Conservation (phyloP, 2,888 invertebrate species). For the Melipona beecheii region DNA sequence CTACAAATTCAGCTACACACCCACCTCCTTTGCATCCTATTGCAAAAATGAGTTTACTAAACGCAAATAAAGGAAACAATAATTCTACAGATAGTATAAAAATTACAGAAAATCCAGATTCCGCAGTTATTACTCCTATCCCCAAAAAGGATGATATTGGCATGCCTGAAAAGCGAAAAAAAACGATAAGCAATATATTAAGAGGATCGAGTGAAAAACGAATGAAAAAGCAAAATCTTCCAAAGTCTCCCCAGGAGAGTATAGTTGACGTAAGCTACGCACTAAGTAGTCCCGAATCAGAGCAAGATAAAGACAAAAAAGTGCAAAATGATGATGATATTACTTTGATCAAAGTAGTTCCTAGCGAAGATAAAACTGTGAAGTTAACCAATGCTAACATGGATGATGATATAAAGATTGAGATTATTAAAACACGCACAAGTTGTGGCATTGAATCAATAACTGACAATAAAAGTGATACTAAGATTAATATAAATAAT, state of each 20-base stretch:
- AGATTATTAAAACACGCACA: conserved; percentile 79
- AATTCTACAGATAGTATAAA: conserved; percentile 80
- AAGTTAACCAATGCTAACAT: conserved; percentile 66
- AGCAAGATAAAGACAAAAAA: conserved; percentile 81
- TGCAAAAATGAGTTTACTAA: conserved; percentile 80
- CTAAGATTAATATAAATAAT: conserved; percentile 62
- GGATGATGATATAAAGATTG: conserved; percentile 83
- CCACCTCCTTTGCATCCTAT: conserved; percentile 83
- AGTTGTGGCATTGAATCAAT: conserved; percentile 63
- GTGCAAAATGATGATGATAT: conserved; percentile 82
- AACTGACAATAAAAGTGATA: conserved; percentile 70
- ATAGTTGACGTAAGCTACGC: conserved; percentile 77
- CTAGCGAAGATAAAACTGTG: conserved; percentile 77
- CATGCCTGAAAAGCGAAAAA: conserved; percentile 78
- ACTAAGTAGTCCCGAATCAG: conserved; percentile 79
- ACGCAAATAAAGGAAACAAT: conserved; percentile 74
- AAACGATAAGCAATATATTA: conserved; percentile 80
- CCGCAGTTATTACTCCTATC: conserved; percentile 83
- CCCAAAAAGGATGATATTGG: conserved; percentile 79
- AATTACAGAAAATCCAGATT: conserved; percentile 82
- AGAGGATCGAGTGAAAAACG: conserved; percentile 79
- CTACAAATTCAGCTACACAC: conserved; percentile 79
- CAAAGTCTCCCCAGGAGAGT: conserved; percentile 78
- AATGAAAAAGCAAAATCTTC: conserved; percentile 77
- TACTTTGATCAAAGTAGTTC: conserved; percentile 82